phyloP scores from a whole-genome alignment of 2,113 vertebrate species.

The Falco punctatus region DNA sequence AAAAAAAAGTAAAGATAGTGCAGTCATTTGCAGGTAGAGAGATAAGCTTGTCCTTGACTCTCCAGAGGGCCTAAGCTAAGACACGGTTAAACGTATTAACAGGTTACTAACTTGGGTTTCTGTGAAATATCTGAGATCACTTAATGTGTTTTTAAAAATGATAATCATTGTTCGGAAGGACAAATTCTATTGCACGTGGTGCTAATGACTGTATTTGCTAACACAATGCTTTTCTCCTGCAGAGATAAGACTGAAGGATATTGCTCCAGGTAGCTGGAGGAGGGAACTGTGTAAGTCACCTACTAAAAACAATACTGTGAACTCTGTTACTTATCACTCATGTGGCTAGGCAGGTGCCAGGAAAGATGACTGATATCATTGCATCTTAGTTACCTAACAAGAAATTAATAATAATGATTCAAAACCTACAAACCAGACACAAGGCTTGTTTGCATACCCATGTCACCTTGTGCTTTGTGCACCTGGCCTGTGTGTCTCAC shows the following conservation, averaged over 20 bases:
- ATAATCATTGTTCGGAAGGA: neutral
- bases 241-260: neutral
- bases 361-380: neutral
- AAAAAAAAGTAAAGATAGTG: neutral
- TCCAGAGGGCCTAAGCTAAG: neutral
- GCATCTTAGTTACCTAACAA: neutral
- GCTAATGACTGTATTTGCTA: neutral
- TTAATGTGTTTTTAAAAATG: neutral
- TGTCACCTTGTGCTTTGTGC: neutral
- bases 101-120: neutral
- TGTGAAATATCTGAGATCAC: neutral
- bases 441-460: neutral
- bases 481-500: neutral
- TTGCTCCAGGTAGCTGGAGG: neutral
- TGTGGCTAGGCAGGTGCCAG: neutral
- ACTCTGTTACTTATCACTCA: neutral
- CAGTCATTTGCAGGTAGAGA: neutral
- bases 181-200: neutral
- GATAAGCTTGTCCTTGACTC: constrained; percentile 27
- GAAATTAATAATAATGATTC: neutral
- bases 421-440: neutral
- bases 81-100: neutral
- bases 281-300: neutral
- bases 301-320: neutral
- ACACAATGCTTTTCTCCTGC: neutral